Evolutionary conservation across 1,140 invertebrate genomes (phyloP).

Genomic region (Drosophila takahashii): DNA sequence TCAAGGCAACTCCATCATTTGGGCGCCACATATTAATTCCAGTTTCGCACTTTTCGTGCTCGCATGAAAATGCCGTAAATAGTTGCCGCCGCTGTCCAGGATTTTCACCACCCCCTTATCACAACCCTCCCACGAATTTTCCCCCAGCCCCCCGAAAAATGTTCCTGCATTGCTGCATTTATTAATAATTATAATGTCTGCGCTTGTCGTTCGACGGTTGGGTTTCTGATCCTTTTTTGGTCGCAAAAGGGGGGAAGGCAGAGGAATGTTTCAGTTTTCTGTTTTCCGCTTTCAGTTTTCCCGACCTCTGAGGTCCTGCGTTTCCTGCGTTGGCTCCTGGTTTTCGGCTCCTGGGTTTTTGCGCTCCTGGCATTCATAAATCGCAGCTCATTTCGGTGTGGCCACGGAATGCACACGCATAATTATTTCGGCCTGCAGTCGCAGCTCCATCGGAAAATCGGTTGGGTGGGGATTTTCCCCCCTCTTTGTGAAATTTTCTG

Average conservation of each 20-base stretch:
- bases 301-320: slow-evolving; percentile 22
- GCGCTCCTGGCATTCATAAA: slow-evolving; percentile 72
- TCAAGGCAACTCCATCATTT: slow-evolving; percentile 59
- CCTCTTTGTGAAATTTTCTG: background rate
- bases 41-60: slow-evolving; percentile 68
- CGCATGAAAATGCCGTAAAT: slow-evolving; percentile 75
- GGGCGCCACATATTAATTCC: slow-evolving; percentile 82
- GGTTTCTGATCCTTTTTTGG: slow-evolving; percentile 20
- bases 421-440: slow-evolving; percentile 79
- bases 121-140: no score
- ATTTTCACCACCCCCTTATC: background rate
- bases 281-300: slow-evolving; percentile 2
- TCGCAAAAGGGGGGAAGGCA: background rate
- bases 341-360: slow-evolving; percentile 15
- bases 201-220: slow-evolving; percentile 54
- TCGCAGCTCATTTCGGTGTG: slow-evolving; percentile 81
- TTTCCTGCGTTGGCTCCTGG: slow-evolving; percentile 9
- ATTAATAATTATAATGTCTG: slow-evolving; percentile 83
- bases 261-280: slow-evolving; percentile 11
- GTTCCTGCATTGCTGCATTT: slow-evolving; percentile 66
- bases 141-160: background rate
- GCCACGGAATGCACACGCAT: slow-evolving; percentile 82
- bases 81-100: slow-evolving; percentile 56
- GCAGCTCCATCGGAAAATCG: slow-evolving; percentile 28
- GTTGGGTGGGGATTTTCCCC: background rate